Evolutionary conservation across 1,140 invertebrate genomes (phyloP).

Genomic region (Cyphomyrmex costatus): DNA sequence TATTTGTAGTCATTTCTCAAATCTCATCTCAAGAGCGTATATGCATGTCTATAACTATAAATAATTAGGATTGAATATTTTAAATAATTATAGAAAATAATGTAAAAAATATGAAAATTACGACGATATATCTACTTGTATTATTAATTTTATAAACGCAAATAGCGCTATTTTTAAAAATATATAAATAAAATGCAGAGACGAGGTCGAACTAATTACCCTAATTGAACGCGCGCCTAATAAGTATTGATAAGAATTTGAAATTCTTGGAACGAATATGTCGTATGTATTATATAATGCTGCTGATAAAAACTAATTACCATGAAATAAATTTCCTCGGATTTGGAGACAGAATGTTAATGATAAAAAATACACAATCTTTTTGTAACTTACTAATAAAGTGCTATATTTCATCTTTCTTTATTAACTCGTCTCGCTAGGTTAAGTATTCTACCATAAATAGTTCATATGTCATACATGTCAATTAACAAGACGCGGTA

Average conservation of each 20-base stretch:
- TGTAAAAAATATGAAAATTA: not conserved
- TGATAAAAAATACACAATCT: not conserved
- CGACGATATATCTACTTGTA: not conserved
- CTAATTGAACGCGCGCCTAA: conserved; percentile 6
- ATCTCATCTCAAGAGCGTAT: too few relatives aligned
- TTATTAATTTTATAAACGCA: conserved; percentile 19
- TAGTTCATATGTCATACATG: not conserved
- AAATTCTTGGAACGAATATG: not conserved
- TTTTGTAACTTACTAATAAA: not conserved
- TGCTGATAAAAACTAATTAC: conserved; percentile 17
- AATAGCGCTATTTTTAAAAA: not conserved
- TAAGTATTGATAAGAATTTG: not conserved
- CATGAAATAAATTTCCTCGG: not conserved
- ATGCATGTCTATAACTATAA: not conserved
- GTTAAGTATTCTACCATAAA: not conserved
- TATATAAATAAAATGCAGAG: conserved; percentile 16
- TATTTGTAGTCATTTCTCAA: too few relatives aligned
- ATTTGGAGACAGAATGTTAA: not conserved
- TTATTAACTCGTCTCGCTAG: not conserved
- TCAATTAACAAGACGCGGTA: not conserved
- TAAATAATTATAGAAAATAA: not conserved
- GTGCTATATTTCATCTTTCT: not conserved
- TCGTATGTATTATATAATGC: not conserved
- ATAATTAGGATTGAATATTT: not conserved
- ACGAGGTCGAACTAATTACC: not conserved